Percentiles rank a stretch among this genome's conserved stretches.
Conservation (phyloP, 2,113 vertebrate species). For the Proterorhinus semilunaris region DNA sequence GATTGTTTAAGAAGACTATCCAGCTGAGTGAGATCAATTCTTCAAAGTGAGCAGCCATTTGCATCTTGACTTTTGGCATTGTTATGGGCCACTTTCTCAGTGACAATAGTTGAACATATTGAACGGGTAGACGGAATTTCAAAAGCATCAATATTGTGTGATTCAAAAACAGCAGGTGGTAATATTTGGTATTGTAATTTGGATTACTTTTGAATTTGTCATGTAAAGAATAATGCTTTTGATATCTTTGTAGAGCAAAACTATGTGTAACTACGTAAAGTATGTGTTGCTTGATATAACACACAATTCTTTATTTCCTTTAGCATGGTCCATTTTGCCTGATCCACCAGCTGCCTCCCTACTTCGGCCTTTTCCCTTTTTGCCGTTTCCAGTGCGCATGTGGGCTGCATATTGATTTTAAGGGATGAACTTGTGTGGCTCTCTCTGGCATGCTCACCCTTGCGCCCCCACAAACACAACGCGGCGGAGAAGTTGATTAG, state of each 20-base stretch:
- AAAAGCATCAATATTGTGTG: background rate
- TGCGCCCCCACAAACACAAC: constrained; percentile 68
- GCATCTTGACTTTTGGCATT: constrained; percentile 9
- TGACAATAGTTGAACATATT: no score
- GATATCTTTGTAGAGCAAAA: no score
- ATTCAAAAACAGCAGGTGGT: background rate
- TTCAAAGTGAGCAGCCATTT: background rate
- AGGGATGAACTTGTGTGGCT: constrained; percentile 61
- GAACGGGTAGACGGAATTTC: background rate
- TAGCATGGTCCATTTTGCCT: constrained; percentile 14
- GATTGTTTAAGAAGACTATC: background rate
- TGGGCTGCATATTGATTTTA: constrained; percentile 73
- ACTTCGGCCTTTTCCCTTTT: constrained; percentile 21
- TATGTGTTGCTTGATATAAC: background rate
- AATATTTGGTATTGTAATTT: background rate
- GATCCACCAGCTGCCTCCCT: constrained; percentile 35
- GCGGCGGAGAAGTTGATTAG: constrained; percentile 76
- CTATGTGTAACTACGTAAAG: background rate
- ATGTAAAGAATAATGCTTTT: no score
- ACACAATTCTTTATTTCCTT: constrained; percentile 9
- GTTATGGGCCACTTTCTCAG: background rate
- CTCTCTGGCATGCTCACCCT: constrained; percentile 37
- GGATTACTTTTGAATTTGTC: no score
- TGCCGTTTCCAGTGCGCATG: constrained; percentile 48
- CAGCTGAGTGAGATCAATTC: constrained; percentile 6